phyloP scores from a whole-genome alignment of 2,888 invertebrate genomes.

The Sepiola atlantica region DNA sequence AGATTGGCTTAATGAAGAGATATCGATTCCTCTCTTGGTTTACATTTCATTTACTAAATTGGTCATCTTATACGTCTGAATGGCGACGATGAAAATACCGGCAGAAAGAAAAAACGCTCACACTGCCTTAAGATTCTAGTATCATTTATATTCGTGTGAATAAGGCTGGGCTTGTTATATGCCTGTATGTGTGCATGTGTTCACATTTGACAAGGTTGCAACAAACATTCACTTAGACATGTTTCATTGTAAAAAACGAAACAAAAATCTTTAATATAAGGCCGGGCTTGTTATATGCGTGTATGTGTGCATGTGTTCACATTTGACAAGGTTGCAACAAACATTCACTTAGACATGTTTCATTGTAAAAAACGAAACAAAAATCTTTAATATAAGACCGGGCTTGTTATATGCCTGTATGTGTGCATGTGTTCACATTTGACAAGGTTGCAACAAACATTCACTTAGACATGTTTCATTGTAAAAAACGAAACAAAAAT shows the following conservation, averaged over 20 bases:
- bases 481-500: not conserved
- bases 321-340: not conserved
- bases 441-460: not conserved
- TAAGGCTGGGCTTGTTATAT: not conserved
- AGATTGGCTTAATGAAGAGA: conserved; percentile 32
- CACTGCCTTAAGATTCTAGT: not conserved
- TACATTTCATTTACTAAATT: conserved; percentile 4
- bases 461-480: not conserved
- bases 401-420: not conserved
- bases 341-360: not conserved
- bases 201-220: not conserved
- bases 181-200: not conserved
- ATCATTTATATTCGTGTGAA: not conserved
- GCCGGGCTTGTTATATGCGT: not conserved
- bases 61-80: not conserved
- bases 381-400: not conserved
- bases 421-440: not conserved
- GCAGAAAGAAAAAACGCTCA: not conserved
- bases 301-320: not conserved
- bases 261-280: not conserved
- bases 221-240: not conserved
- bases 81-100: not conserved
- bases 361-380: not conserved
- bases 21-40: conserved; percentile 15
- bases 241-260: not conserved